A percentile compares a stretch with the other conserved stretches of the same genome.
phyloP scores from a whole-genome alignment of 2,113 vertebrate genomes.

The Sula dactylatra region DNA sequence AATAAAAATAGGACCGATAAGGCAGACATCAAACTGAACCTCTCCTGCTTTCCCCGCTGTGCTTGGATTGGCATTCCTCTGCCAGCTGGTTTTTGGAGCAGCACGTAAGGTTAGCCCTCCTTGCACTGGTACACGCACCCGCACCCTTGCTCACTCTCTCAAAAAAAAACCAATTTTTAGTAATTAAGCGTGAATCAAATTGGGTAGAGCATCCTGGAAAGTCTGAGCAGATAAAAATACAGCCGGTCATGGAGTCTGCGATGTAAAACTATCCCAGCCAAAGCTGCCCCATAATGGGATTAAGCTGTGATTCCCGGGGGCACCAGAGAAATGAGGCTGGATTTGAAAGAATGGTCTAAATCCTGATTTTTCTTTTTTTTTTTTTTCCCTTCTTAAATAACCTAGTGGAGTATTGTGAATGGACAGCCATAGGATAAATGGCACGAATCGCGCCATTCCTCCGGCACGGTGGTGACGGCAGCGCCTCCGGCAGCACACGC shows the following conservation, averaged over 20 bases:
- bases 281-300: not conserved
- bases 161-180: not conserved
- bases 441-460: accelerated
- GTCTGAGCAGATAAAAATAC: not conserved
- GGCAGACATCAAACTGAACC: not conserved
- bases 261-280: not conserved
- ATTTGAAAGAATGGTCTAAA: not conserved
- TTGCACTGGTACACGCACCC: not conserved
- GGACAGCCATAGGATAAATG: not conserved
- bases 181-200: not conserved
- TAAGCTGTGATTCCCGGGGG: not conserved
- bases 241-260: not conserved
- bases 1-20: not conserved
- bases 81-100: not conserved
- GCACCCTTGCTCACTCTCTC: not conserved
- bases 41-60: not conserved
- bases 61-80: not conserved
- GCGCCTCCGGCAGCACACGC: not conserved
- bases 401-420: not conserved
- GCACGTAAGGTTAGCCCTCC: not conserved
- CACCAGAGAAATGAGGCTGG: not conserved
- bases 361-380: not conserved
- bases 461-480: accelerated
- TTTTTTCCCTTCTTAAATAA: not conserved
- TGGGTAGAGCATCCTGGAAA: not conserved